phyloP scores from a whole-genome alignment of 64 coral and sea anemone species.

The Montipora efflorescens region DNA sequence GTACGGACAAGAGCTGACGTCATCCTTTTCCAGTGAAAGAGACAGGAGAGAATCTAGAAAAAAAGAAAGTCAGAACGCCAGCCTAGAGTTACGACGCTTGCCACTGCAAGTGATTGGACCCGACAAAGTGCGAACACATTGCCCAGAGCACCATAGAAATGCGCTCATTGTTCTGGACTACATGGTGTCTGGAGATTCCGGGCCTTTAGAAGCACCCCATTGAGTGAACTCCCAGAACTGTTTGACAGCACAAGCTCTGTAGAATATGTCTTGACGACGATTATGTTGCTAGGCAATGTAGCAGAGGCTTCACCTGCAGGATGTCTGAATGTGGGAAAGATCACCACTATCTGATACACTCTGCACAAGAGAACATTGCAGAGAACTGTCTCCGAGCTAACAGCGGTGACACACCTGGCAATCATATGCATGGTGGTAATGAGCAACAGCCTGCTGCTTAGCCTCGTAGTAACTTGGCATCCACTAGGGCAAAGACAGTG shows the following conservation, averaged over 20 bases:
- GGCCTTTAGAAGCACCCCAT: conserved; percentile 44
- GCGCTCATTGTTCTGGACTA: not conserved
- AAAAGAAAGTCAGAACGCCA: conserved; percentile 28
- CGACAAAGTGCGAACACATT: not conserved
- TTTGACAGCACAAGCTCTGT: conserved; percentile 62
- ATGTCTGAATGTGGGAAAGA: conserved; percentile 66
- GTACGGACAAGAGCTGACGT: conserved; percentile 74
- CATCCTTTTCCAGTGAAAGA: not conserved
- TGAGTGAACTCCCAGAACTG: conserved; percentile 41
- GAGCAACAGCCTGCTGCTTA: not conserved
- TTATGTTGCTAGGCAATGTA: conserved; percentile 65
- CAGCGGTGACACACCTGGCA: no score
- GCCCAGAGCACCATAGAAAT: conserved; percentile 26
- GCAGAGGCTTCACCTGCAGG: conserved; percentile 60
- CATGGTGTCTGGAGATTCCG: no score
- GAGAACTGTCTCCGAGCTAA: not conserved
- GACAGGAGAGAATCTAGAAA: no score
- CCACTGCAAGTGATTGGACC: conserved; percentile 27
- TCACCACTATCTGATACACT: conserved; percentile 72
- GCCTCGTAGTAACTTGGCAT: not conserved
- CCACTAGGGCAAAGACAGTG: not conserved
- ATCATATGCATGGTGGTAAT: no score
- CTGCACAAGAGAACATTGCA: not conserved
- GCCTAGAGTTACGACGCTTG: conserved; percentile 53
- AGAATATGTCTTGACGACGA: conserved; percentile 62